These are phyloP conservation scores for Scolopax bukidnonensis DNA, from an alignment of 2,797 vertebrate genomes.

Conservation along the genomic window DNA sequence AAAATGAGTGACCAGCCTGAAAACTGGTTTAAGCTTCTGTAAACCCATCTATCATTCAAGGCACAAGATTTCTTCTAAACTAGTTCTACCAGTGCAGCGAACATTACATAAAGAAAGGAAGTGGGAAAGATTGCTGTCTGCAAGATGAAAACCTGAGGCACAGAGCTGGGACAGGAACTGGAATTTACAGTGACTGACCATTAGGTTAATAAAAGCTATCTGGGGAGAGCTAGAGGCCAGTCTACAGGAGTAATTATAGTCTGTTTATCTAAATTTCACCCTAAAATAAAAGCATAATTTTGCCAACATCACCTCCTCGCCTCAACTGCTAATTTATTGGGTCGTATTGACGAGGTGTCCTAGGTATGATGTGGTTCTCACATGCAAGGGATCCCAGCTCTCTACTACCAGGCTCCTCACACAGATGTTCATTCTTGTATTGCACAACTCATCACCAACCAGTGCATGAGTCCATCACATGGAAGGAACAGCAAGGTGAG, in stretches of 20 bases:
- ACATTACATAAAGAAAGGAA: background rate
- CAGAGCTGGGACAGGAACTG: background rate
- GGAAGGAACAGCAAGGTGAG: background rate
- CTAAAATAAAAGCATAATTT: background rate
- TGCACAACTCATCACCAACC: background rate
- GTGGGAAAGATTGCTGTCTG: background rate
- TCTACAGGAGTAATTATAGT: background rate
- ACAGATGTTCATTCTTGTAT: accelerated
- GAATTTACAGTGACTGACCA: background rate
- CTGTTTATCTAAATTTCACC: background rate
- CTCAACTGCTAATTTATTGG: background rate
- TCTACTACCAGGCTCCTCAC: background rate
- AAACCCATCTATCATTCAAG: background rate
- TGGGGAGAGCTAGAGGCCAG: background rate
- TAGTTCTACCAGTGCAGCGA: background rate
- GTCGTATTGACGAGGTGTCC: background rate
- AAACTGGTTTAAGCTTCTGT: slow-evolving; percentile 18
- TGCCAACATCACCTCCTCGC: background rate
- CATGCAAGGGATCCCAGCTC: background rate
- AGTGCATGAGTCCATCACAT: background rate
- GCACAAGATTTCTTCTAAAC: background rate
- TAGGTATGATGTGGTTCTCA: background rate
- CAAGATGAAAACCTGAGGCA: background rate
- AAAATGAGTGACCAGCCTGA: slow-evolving; percentile 1
- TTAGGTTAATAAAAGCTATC: background rate